phyloP scores from a whole-genome alignment of 1,140 invertebrate genomes.

The Parapsyche elsis region DNA sequence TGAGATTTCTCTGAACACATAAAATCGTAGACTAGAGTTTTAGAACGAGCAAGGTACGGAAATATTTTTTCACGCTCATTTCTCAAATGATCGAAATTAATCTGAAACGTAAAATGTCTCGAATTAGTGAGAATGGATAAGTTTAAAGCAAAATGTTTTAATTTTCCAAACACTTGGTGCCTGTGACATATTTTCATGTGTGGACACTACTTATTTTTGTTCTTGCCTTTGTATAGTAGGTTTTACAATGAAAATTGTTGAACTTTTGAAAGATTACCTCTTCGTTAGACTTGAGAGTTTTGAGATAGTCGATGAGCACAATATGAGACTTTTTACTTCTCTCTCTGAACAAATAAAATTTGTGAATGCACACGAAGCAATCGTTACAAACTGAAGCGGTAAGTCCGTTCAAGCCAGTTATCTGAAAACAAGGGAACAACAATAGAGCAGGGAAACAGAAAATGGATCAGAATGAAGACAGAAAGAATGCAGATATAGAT shows the following conservation, averaged over 20 bases:
- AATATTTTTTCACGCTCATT: conserved; percentile 19
- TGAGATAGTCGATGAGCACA: background rate
- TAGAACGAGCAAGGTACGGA: conserved; percentile 7
- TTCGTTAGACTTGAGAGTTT: background rate
- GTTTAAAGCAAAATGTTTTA: background rate
- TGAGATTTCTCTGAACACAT: background rate
- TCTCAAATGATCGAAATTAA: background rate
- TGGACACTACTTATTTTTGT: no score
- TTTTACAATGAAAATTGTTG: background rate
- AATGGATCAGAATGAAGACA: no score
- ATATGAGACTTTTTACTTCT: background rate
- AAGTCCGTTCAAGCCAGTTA: conserved; percentile 8
- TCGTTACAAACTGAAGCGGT: background rate
- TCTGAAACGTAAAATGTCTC: background rate
- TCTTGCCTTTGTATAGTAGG: background rate
- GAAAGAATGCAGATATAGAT: background rate
- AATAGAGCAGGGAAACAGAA: background rate
- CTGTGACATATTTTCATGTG: no score
- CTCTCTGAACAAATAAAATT: conserved; percentile 25
- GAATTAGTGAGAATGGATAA: background rate
- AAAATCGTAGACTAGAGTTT: conserved; percentile 15
- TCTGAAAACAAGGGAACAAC: background rate
- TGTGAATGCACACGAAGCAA: background rate
- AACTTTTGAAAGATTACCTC: no score
- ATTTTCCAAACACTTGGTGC: no score